Base-by-base conservation (phyloP, 2,888 invertebrate species). In the Chloroclystis v-ata region DNA sequence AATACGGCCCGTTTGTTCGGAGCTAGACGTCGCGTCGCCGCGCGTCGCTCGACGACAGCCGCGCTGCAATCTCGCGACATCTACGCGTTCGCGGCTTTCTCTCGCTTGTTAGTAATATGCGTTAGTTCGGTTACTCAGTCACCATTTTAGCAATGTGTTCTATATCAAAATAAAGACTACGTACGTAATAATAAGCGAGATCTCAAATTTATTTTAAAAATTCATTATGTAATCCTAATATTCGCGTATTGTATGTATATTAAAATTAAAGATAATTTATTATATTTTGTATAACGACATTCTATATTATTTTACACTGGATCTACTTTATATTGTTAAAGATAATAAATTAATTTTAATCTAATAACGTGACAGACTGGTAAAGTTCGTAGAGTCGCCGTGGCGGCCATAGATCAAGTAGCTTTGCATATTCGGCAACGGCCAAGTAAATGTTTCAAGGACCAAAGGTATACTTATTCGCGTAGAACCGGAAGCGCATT, bases 331-430 rank as follows among this genome's bases (percentile, higher is more conserved):
- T 84, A 86, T 82, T 78, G 75, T 82, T 82, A 82, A 85, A 79
- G 79, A 82, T 85, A 86, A 85, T 85, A 82, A 52, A 86, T 87
- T 86, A 86, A 85, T 86, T 86, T 87, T 85, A 86, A 87, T 85
- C 84, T 84, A 84, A 87, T 85, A 84, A 86, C 78, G 82, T 83
- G 82, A 85, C 87, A 86, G 87, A 86, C 87, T 87, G 86, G 87
- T 87, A 85, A 86, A 84, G 86, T 87, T 86, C 82, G 85, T 86
- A 87, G 86, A 83, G 86, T 86, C 85, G 85, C 86, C 71, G 78
- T 72, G 80, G 86, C 87, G 86, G 84, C 84, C 80, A 82, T 87
- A 86, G 86, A 82, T 83, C 86, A 79, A 67, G 85, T 87, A 87
- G 87, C 84, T 85, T 86, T 85, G 86, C 87, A 82, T 86, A 86